Evolutionary conservation across 2,113 vertebrate species (phyloP), one percentile per base, ranked within the genome.

Genomic region (Ctenodactylus gundi): DNA sequence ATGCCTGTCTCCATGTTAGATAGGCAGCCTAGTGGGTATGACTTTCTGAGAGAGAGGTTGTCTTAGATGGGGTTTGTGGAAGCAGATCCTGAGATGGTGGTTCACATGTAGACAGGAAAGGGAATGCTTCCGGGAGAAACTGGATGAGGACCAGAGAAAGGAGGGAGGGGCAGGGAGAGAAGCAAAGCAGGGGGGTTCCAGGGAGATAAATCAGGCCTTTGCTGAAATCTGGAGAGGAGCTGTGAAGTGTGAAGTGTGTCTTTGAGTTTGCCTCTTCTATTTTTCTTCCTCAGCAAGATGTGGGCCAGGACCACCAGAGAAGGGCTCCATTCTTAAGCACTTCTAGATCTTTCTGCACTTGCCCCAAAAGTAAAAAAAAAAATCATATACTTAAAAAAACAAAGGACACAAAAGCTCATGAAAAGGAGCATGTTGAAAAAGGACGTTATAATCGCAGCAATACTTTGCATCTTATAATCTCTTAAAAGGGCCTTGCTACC

Each of bases 1-100:
- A 87, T 62, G 23, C 57, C 72, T 68, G 80, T 96, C 81, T 95
- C 82, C 72, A 90, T 68, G 80, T 70, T 67, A 93, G 90, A 44
- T 73, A 87, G 72, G 36, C 20, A 67, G 46, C 46, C 34, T 20
- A 34, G 72, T 34, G 72, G 49, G 83, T 55, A 65, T 31, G 77
- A 76, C 65, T 84, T 91, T 55, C 34, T 29, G 55, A 41, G 68
- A 89, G 84, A 41, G 80, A 86, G 46, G 60, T n/a, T 92, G 46
- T 90, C 81, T 81, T 77, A 62, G 80, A 60, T 41, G 83, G 77
- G 49, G 4, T 41, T 84, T 58, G 51, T n/a, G 53, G 68, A 55
- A 80, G 57, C 1, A 3, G 62, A 88, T 51, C 41, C 9, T 27
- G 58, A 67, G 41, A 92, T 36, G 23, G 57, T 39, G 31, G 65